Base-by-base conservation (phyloP, 2,888 invertebrate species). In the Tetramorium bicarinatum region DNA sequence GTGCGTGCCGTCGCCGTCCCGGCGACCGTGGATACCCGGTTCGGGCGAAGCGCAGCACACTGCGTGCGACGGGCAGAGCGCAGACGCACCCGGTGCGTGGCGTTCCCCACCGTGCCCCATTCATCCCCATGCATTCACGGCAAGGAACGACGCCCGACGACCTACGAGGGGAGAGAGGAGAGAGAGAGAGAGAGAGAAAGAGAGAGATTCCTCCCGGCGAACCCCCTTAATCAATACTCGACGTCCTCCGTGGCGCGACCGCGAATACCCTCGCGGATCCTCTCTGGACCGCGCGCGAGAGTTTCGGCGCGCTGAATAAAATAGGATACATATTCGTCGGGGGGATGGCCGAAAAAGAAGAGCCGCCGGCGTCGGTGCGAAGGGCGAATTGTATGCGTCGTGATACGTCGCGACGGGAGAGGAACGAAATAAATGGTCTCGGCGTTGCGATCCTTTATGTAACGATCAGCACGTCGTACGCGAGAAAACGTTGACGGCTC, bases 161-260 rank as follows among this genome's bases (percentile, higher is more conserved):
- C 29, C 62, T 69, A 72, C 64, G 7, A 29, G 2, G 21, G n/a
- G 52, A n/a, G 52, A 56, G 61, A 18, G 3, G 25, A 1, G 72
- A 64, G 64, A 77, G 71, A 74, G 59, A 69, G 25, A 11, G 25
- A 74, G 59, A 69, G 25, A 11, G 25, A 15, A 54, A 82, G 64
- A 69, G 38, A 74, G 66, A 69, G 87, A 87, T 89, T 88, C 91
- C 92, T 92, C 91, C 88, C 87, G 83, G 82, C 88, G 75, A 88
- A 90, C 91, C 92, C 88, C 91, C 91, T 93, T 92, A 91, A 93
- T 93, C 93, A 93, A 93, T 93, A 93, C 93, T 93, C 88, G 89
- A 74, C 91, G 87, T 82, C 84, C 90, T 86, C 89, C 87, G 88
- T 83, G 87, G 79, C 87, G 79, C 87, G 86, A 83, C 85, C 84